phyloP scores from a whole-genome alignment of 2,113 vertebrate genomes.

The Cyphomyrus discorhynchus region DNA sequence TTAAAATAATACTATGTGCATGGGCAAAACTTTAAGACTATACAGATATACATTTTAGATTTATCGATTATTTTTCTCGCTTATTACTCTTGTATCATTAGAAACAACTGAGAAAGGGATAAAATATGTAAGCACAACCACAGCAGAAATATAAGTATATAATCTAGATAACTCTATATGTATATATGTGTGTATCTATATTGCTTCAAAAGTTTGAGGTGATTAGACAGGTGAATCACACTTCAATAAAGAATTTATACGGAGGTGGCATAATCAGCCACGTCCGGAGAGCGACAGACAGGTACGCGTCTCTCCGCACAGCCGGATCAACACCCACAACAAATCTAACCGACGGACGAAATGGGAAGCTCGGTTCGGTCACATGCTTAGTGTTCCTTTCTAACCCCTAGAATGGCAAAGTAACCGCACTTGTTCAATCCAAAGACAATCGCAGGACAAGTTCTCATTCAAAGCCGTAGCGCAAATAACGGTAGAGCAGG shows the following conservation, averaged over 20 bases:
- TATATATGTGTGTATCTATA: conserved; percentile 12
- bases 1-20: conserved; percentile 2
- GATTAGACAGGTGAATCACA: neutral
- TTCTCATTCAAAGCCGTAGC: neutral
- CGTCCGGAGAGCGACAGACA: neutral
- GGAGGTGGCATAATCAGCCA: neutral
- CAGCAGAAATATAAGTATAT: conserved; percentile 14
- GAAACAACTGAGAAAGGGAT: conserved; percentile 8
- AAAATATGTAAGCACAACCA: conserved; percentile 17
- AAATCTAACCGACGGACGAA: neutral
- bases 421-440: neutral
- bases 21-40: conserved; percentile 5
- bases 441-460: neutral
- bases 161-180: conserved; percentile 6
- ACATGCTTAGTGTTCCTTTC: neutral
- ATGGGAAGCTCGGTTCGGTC: neutral
- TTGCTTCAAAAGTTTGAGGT: conserved; percentile 11
- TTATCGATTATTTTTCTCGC: conserved; percentile 2
- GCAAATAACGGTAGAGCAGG: neutral
- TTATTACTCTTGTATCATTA: conserved; percentile 3
- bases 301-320: neutral
- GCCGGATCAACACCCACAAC: neutral
- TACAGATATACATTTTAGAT: conserved; percentile 10
- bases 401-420: neutral
- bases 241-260: neutral